Evolutionary conservation across 2,888 invertebrate genomes (phyloP), one percentile per base, ranked within the genome.

Genomic region (Ichneumoninae sp.): DNA sequence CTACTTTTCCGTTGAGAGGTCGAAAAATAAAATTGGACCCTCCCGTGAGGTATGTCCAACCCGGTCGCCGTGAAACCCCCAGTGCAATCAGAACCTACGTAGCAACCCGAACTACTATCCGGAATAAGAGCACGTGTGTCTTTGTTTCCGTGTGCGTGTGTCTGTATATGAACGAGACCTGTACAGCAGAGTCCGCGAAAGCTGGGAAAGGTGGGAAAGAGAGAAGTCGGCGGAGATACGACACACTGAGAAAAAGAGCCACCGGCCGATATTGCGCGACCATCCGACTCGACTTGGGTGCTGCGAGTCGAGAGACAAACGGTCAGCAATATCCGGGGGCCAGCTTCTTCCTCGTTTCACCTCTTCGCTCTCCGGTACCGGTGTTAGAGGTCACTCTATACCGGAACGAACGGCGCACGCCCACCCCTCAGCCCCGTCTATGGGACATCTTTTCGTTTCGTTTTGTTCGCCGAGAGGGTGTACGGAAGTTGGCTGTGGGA

Each of bases 301-400:
- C 74, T 54, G 57, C 57, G 73, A 76, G 79, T 71, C 77, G 71
- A 80, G 81, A 86, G 87, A 87, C 87, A 83, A 87, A 87, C 84
- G 87, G 80, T 81, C 84, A 77, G 83, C 87, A 87, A 87, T 87
- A 86, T 87, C 87, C 87, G 74, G 68, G 69, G 65, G 70, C 70
- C 75, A 80, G 81, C 79, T 81, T 74, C 78, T 79, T 73, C 57
- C 66, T 73, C 79, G 74, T 52, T 63, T 69, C 44, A 60, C 65
- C 71, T 36, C 54, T 47, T 52, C 36, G 57, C 71, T 47, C 1
- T 63, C 33, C 65, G 19, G 30, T 57, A 47, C 81, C 44, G 40
- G 47, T 70, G 81, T 81, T 78, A 66, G 77, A 70, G 83, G 73
- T 83, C 66, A 78, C 81, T 80, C 77, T 76, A 52, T 81, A 85